Percentiles rank a stretch among this genome's conserved stretches.
Conservation (phyloP, 2,888 invertebrate species). For the Noctua pronuba region DNA sequence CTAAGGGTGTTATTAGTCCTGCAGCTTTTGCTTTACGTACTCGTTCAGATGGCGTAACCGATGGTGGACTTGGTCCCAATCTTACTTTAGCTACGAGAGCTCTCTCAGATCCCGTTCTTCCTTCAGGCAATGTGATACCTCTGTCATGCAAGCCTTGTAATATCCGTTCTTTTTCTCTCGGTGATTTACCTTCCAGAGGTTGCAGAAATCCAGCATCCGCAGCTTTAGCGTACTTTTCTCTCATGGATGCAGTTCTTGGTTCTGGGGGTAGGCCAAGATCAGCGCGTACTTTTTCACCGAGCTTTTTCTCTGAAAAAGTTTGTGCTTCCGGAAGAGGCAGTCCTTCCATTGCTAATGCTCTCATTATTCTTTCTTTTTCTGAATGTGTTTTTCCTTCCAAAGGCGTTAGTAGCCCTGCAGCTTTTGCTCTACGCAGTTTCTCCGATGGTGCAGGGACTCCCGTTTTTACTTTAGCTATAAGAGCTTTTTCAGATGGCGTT, state of each 20-base stretch:
- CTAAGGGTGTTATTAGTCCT: slow-evolving; percentile 11
- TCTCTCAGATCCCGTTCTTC: slow-evolving; percentile 19
- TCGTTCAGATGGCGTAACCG: background rate
- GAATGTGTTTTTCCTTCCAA: background rate
- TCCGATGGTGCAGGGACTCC: background rate
- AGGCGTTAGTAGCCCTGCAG: slow-evolving; percentile 7
- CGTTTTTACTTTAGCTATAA: background rate
- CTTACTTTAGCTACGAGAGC: slow-evolving; percentile 9
- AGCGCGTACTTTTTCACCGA: background rate
- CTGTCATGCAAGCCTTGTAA: slow-evolving; percentile 19
- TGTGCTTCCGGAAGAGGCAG: slow-evolving; percentile 1
- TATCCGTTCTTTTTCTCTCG: slow-evolving; percentile 10
- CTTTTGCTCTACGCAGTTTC: background rate
- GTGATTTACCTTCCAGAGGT: slow-evolving; percentile 31
- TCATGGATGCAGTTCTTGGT: slow-evolving; percentile 7
- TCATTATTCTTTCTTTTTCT: slow-evolving; percentile 10
- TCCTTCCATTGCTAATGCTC: slow-evolving; percentile 25
- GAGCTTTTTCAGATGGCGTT: background rate
- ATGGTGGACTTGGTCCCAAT: background rate
- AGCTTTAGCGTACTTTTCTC: background rate
- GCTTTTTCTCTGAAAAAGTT: slow-evolving; percentile 4
- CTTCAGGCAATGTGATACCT: slow-evolving; percentile 32
- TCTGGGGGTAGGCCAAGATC: slow-evolving; percentile 15
- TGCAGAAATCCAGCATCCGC: slow-evolving; percentile 10
- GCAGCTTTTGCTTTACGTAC: slow-evolving; percentile 1